Conservation (phyloP, 2,888 invertebrate genomes). For the Drosophila mimetica region DNA sequence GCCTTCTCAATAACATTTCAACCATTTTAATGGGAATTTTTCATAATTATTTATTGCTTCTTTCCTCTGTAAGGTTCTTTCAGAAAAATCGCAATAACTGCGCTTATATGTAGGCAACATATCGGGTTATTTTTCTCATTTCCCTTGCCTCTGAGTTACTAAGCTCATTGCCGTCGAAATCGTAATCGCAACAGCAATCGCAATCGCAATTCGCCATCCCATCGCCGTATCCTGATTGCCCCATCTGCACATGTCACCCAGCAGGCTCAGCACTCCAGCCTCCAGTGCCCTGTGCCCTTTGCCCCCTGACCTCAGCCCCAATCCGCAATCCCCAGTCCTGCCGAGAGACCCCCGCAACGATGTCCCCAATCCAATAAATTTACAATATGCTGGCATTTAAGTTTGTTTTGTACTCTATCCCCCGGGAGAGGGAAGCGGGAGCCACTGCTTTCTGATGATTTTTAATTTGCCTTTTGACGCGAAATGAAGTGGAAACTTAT, state of each 20-base stretch:
- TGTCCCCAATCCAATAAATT: slow-evolving; percentile 47
- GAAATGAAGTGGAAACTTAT: neutral
- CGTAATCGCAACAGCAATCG: slow-evolving; percentile 29
- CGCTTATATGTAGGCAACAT: slow-evolving; percentile 26
- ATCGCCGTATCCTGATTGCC: slow-evolving; percentile 34
- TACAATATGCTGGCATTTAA: slow-evolving; percentile 52
- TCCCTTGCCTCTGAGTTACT: neutral
- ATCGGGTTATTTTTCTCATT: slow-evolving; percentile 10
- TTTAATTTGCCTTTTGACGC: neutral
- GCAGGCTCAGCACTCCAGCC: slow-evolving; percentile 13
- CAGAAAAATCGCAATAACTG: neutral
- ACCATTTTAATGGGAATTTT: neutral
- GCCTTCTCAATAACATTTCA: too few species aligned
- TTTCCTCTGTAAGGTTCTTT: neutral
- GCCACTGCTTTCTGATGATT: slow-evolving; percentile 1
- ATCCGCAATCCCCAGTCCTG: slow-evolving; percentile 11
- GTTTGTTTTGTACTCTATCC: slow-evolving; percentile 47
- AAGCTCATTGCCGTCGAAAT: slow-evolving; percentile 31
- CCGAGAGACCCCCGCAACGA: slow-evolving; percentile 24
- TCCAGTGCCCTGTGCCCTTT: slow-evolving; percentile 10
- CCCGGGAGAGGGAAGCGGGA: neutral
- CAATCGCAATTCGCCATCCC: slow-evolving; percentile 36
- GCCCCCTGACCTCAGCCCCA: slow-evolving; percentile 7
- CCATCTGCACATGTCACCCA: slow-evolving; percentile 37
- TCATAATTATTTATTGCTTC: slow-evolving; percentile 1